A percentile compares a stretch with the other conserved stretches of the same genome.
These are phyloP conservation scores for Micronycteris hirsuta DNA, from an alignment of 2,113 vertebrate genomes.

Conservation along the genomic window DNA sequence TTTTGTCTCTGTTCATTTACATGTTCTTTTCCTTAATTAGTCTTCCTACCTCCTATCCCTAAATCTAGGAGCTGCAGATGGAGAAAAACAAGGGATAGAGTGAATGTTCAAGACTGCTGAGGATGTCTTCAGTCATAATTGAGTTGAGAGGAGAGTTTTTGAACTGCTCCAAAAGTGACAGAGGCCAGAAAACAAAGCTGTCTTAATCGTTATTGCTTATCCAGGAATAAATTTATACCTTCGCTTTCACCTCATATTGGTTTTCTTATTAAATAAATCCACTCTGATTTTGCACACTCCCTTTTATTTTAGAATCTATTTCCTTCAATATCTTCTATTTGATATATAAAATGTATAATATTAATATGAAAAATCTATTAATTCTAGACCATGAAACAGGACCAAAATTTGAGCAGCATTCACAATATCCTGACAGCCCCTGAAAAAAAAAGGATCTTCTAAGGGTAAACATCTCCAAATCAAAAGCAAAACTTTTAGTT, in stretches of 20 bases:
- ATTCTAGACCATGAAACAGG: background rate
- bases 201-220: background rate
- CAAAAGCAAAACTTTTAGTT: background rate
- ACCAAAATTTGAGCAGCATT: background rate
- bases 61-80: background rate
- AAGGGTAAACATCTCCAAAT: background rate
- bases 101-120: background rate
- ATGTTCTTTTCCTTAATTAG: background rate
- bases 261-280: background rate
- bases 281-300: background rate
- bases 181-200: background rate
- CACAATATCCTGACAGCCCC: background rate
- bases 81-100: background rate
- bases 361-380: background rate
- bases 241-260: background rate
- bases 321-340: background rate
- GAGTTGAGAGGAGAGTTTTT: background rate
- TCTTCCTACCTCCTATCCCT: background rate
- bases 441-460: background rate
- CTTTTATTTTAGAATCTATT: slow-evolving; percentile 2
- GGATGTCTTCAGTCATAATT: background rate
- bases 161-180: background rate
- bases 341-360: background rate
- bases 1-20: background rate
- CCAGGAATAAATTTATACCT: background rate